phyloP scores from a whole-genome alignment of 2,113 vertebrate species.

The Cacatua alba region DNA sequence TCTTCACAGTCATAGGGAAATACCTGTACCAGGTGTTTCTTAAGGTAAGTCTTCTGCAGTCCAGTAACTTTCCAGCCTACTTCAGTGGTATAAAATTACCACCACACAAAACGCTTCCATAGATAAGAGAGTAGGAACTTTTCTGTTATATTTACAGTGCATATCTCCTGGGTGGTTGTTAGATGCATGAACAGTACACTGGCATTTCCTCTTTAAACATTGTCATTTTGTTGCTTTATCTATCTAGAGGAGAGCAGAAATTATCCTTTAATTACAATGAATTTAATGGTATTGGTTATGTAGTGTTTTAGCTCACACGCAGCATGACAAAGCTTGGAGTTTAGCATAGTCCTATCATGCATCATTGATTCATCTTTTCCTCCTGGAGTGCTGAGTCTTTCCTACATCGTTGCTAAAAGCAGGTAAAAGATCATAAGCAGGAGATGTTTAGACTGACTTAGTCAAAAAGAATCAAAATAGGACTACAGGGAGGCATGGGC shows the following conservation, averaged over 20 bases:
- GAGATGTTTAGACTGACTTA: neutral
- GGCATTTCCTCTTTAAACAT: conserved; percentile 57
- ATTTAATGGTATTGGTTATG: conserved; percentile 17
- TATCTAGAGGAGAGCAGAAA: conserved; percentile 49
- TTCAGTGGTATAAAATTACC: conserved; percentile 44
- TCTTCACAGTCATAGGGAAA: neutral
- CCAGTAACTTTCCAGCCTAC: conserved; percentile 19
- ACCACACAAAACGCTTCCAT: conserved; percentile 31
- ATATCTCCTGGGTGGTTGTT: conserved; percentile 56
- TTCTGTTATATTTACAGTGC: conserved; percentile 61
- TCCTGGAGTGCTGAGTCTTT: conserved; percentile 6
- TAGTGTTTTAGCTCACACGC: neutral
- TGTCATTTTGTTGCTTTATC: conserved; percentile 59
- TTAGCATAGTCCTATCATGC: neutral
- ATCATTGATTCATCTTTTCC: conserved; percentile 17
- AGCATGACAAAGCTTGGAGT: neutral
- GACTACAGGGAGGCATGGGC: neutral
- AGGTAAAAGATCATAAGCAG: neutral
- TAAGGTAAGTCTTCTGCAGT: neutral
- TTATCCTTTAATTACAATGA: conserved; percentile 66
- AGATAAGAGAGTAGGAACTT: conserved; percentile 59
- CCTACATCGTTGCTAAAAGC: neutral
- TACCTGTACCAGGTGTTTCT: neutral
- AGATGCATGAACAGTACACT: conserved; percentile 37
- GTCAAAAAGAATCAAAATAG: conserved; percentile 13